Evolutionary conservation across 2,888 invertebrate genomes (phyloP), one percentile per base, ranked within the genome.

Genomic region (Metellina segmentata): DNA sequence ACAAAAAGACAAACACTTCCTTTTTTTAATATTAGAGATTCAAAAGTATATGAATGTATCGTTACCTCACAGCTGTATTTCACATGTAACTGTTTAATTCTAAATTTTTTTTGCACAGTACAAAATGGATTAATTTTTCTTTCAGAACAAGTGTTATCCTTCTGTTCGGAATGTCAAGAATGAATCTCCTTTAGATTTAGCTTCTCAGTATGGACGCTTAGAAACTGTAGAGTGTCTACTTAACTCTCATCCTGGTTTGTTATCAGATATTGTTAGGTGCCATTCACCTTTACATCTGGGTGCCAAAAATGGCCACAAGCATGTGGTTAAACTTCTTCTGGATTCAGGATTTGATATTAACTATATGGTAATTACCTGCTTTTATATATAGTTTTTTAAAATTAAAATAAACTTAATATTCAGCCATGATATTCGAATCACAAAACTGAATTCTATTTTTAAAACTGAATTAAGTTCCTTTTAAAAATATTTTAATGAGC

Each of bases 161-260:
- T 97, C 97, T 94, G 97, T 98, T 94, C 96, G 97, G 94, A 98
- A 98, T 95, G 96, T 96, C 94, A 97, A 97, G 93, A 97, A 98
- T 86, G 99, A 99, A 95, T 98, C 98, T 71, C 97, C 99, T 0
- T 95, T 99, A 94, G 99, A 99, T 95, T 96, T 99, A 92, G 99
- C 99, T 11, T 98, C 98, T 85, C 98, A 98, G 95, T 95, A 95
- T 93, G 95, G 95, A 53, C 94, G 95, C 9, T 93, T 95, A 95
- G 97, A 98, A 94, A 98, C 98, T 0, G 98, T 99, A 86, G 97
- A 98, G 95, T 96, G 97, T 94, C 96, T 99, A 93, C 96, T 99
- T 52, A 96, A 97, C 93, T 97, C 97, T 48, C 81, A 91, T 81
- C 98, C 98, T 0, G 97, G 97, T 94, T 96, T 98, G 93, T 96